A percentile compares a stretch with the other conserved stretches of the same genome.
phyloP scores from a whole-genome alignment of 2,888 invertebrate species.

The Acronicta psi region DNA sequence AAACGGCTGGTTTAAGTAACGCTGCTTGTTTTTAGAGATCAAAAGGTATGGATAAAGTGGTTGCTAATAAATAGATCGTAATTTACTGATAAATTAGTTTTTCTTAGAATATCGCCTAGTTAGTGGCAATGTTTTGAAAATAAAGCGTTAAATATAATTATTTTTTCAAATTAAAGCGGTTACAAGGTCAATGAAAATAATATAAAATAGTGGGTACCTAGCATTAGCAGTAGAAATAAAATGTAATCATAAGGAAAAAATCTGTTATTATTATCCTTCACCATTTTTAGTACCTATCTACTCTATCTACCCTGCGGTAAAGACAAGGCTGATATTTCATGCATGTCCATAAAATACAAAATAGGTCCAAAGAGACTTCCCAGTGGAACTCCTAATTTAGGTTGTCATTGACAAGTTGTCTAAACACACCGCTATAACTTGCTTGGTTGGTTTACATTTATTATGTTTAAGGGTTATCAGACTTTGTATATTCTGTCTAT shows the following conservation, averaged over 20 bases:
- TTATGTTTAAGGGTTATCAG: too few species aligned
- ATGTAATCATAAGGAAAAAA: too few species aligned
- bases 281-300: too few species aligned
- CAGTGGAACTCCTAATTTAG: neutral
- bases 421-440: neutral
- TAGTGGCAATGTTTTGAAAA: too few species aligned
- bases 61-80: neutral
- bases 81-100: constrained; percentile 1
- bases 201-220: too few species aligned
- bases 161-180: too few species aligned
- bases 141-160: too few species aligned
- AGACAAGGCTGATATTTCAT: neutral
- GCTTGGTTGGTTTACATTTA: neutral
- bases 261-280: too few species aligned
- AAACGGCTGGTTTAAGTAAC: constrained; percentile 20
- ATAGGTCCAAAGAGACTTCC: neutral
- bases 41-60: neutral
- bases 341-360: neutral
- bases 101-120: neutral
- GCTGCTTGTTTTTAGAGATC: constrained; percentile 6
- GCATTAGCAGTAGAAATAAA: too few species aligned
- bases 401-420: neutral
- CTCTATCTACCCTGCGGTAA: too few species aligned
- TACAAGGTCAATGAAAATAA: too few species aligned
- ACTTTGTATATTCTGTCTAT: too few species aligned